Base-by-base conservation (phyloP, 2,888 invertebrate species). In the Drosophila cognata region DNA sequence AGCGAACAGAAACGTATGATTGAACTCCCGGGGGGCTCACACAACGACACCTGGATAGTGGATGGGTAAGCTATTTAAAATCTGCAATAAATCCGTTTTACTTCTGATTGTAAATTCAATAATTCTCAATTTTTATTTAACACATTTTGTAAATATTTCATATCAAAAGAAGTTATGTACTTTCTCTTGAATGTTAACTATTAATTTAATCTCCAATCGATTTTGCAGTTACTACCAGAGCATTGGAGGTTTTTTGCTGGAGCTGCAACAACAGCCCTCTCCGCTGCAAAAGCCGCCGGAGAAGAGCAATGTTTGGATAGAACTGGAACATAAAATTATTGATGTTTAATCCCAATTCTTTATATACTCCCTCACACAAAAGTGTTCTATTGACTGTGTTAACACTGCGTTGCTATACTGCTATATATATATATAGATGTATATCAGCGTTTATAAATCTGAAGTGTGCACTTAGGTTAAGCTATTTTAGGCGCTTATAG, bases 1-100 rank as follows among this genome's bases (percentile, higher is more conserved):
- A 96, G 97, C 74, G 93, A 95, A 29, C 94, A 95, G 83, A 98
- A 98, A 93, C 95, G 96, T 79, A 93, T 98, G 52, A 93, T 96
- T 29, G 95, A 96, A 89, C 95, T 98, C 92, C 95, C 96, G 3
- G 95, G 95, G 28, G 99, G 99, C 2, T 97, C 97, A 0, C 99
- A 99, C 93, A 98, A 99, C 91, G 98, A 99, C 92, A 99, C 98
- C 0, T 99, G 98, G 98, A 96, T 96, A 71, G 96, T 97, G 84
- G 95, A 96, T 73, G 97, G 97, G 75, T 99, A 98, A 74, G 78
- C 18, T 35, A 8, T 11, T 18, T 11, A n/a, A 51, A n/a, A 51
- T 25, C 25, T 46, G 25, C 25, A 46, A 25, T 16, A 25, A 25
- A 46, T 46, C 7, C 46, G 4, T 21, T 41, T 41, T 10, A n/a